Evolutionary conservation across 2,888 invertebrate genomes (phyloP), one percentile per base, ranked within the genome.

Genomic region (Eupithecia dodoneata): DNA sequence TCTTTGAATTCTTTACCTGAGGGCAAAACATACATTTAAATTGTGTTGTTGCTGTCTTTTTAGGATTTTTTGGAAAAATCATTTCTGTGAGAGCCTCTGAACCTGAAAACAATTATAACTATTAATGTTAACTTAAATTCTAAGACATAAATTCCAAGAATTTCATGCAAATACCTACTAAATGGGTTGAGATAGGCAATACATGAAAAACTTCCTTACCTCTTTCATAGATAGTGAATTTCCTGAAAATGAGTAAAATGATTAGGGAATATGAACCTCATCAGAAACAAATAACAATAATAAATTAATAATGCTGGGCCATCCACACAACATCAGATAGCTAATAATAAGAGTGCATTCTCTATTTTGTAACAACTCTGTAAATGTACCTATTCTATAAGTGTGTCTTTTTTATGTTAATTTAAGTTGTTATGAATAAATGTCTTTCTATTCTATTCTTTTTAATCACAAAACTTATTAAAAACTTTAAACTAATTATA

Each of bases 191-290:
- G 1, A 30, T 30, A 30, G 30, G 30, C 30, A 30, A 30, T 30
- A 30, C 2, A 4, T 55, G 10, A 18, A 59, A 10, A 3, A 59
- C 59, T 59, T 59, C 18, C 67, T 69, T 80, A 87, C 88, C 82
- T 71, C 76, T 82, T 45, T 80, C 75, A 70, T 75, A 73, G n/a
- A 80, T 69, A 45, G 79, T 76, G 18, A 76, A 82, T 77, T 79
- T 82, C 73, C 87, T 87, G 87, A 73, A 88, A 87, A 69, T n/a
- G 3, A 4, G 45, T 66, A 42, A 7, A 7, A 42, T 30, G 10
- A 63, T 63, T 63, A 63, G 10, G 10, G 30, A 4, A 10, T 30
- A 59, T 3, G 18, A n/a, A 59, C 18, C 55, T 18, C n/a, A 59
- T 59, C 30, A 30, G 30, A 30, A 30, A 30, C 30, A 30, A 30